A percentile compares a stretch with the other conserved stretches of the same genome.
These are phyloP conservation scores for Autographa gamma DNA, from an alignment of 2,888 invertebrate genomes.

Conservation along the genomic window DNA sequence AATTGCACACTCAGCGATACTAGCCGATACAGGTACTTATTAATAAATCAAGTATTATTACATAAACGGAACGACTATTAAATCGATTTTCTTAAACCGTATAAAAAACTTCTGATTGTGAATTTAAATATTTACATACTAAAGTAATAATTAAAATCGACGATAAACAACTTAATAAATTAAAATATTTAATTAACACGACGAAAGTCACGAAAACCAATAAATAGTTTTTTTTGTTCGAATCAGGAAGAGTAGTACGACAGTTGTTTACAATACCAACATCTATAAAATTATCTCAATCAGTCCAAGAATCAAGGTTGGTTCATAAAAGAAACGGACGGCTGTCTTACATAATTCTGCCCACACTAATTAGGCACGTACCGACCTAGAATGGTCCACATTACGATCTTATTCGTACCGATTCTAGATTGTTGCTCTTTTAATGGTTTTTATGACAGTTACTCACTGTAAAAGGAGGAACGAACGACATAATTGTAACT, in stretches of 20 bases:
- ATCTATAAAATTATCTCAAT: slow-evolving; percentile 78
- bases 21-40: not conserved
- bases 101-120: too few relatives aligned
- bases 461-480: slow-evolving; percentile 78
- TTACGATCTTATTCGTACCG: slow-evolving; percentile 71
- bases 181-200: not conserved
- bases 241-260: slow-evolving; percentile 61
- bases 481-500: slow-evolving; percentile 69
- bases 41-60: not conserved
- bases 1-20: slow-evolving; percentile 18
- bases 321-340: slow-evolving; percentile 75
- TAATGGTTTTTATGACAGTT: slow-evolving; percentile 74
- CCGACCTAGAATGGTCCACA: slow-evolving; percentile 76
- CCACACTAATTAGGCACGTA: slow-evolving; percentile 82
- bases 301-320: slow-evolving; percentile 82
- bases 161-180: not conserved
- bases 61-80: too few relatives aligned
- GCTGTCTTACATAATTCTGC: slow-evolving; percentile 77
- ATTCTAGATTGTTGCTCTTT: slow-evolving; percentile 65
- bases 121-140: not conserved
- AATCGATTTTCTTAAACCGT: too few relatives aligned
- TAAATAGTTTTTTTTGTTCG: slow-evolving; percentile 16
- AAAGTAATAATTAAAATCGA: not conserved
- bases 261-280: slow-evolving; percentile 70
- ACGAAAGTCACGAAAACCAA: slow-evolving; percentile 16